Conservation (phyloP, 2,797 vertebrate genomes). For the Eulemur rubriventer region DNA sequence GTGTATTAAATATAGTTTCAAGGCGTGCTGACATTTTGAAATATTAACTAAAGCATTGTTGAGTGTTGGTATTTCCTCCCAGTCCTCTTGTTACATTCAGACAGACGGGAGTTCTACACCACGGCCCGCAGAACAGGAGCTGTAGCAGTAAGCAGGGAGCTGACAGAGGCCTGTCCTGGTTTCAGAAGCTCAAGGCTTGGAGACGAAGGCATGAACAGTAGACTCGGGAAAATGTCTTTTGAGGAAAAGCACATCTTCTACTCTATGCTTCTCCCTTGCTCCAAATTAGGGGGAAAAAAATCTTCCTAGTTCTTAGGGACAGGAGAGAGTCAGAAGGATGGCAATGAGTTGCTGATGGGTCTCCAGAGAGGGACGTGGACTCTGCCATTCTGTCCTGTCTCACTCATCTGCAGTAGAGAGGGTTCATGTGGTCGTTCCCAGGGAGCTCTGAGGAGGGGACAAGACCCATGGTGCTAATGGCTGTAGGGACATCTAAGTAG, state of each 20-base stretch:
- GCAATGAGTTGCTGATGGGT: not conserved
- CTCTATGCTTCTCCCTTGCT: not conserved
- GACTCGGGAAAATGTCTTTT: not conserved
- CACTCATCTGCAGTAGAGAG: not conserved
- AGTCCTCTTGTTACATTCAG: not conserved
- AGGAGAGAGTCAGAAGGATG: not conserved
- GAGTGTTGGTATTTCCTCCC: not conserved
- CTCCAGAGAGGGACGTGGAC: not conserved
- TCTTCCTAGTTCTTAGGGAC: not conserved
- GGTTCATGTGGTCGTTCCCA: not conserved
- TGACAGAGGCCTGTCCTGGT: not conserved
- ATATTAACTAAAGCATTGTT: not conserved
- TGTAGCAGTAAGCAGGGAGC: not conserved
- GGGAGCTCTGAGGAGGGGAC: not conserved
- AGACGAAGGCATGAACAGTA: not conserved
- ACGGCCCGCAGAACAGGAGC: not conserved
- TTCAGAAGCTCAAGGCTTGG: not conserved
- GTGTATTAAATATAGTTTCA: not conserved
- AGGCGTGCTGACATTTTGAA: not conserved
- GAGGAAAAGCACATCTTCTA: not conserved
- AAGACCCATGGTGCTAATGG: not conserved
- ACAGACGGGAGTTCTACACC: not conserved
- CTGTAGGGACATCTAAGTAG: not conserved
- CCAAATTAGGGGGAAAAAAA: not conserved
- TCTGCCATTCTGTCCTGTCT: not conserved